These are phyloP conservation scores for Lipophrys pholis DNA, from an alignment of 2,113 vertebrate species.

Conservation along the genomic window DNA sequence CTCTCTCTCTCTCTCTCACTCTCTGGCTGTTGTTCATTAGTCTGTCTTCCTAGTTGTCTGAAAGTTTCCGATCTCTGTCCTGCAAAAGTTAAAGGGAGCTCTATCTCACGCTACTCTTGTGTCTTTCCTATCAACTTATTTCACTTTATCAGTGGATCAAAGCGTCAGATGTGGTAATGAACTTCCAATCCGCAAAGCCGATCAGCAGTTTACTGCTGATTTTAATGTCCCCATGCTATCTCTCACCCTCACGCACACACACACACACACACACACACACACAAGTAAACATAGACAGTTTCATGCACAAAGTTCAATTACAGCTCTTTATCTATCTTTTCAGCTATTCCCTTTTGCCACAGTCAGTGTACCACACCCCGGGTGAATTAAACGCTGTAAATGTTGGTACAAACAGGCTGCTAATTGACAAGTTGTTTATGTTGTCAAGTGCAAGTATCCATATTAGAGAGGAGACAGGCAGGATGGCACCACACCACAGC, in stretches of 20 bases:
- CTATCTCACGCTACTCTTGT: slow-evolving; percentile 29
- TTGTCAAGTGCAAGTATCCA: slow-evolving; percentile 49
- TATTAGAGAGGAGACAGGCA: slow-evolving; percentile 44
- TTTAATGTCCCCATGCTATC: slow-evolving; percentile 13
- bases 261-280: slow-evolving; percentile 8
- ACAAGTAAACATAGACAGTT: slow-evolving; percentile 11
- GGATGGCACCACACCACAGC: slow-evolving; percentile 41
- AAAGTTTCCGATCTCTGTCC: slow-evolving; percentile 5
- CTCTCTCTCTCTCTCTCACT: slow-evolving; percentile 24
- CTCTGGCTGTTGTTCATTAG: slow-evolving; percentile 1
- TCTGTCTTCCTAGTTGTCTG: not conserved
- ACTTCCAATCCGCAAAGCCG: slow-evolving; percentile 65
- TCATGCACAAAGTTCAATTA: slow-evolving; percentile 29
- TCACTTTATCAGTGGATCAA: slow-evolving; percentile 52
- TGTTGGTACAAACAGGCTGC: slow-evolving; percentile 65
- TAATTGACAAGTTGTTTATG: slow-evolving; percentile 77
- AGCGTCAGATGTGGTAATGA: slow-evolving; percentile 67
- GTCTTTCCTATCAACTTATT: slow-evolving; percentile 18
- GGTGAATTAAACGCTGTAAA: slow-evolving; percentile 55
- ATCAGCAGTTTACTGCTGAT: slow-evolving; percentile 44
- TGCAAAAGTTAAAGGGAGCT: slow-evolving; percentile 36
- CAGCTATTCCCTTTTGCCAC: slow-evolving; percentile 8
- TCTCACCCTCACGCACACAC: not conserved
- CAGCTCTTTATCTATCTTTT: slow-evolving; percentile 25
- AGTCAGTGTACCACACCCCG: slow-evolving; percentile 28